Evolutionary conservation across 2,113 vertebrate genomes (phyloP), one percentile per base, ranked within the genome.

Genomic region (Anoura caudifer): DNA sequence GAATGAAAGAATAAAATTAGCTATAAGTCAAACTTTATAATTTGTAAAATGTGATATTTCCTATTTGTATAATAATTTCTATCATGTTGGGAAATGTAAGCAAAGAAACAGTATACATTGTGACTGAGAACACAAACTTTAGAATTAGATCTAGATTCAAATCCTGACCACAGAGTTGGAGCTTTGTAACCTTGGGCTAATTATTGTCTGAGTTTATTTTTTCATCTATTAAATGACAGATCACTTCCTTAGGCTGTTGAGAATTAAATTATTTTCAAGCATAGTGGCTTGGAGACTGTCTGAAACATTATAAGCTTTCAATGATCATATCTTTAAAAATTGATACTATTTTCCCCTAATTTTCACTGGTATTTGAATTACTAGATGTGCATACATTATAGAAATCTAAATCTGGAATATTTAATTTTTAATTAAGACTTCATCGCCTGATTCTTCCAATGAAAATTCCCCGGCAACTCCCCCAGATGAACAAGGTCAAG

Each of bases 401-500:
- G 73, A 93, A 95, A 84, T 67, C 84, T 93, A 95, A 87, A 69
- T 96, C 28, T 97, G 65, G 63, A 87, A 82, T 96, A 45, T 83
- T 91, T 94, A 14, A 2, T 97, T 92, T 87, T 97, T 70, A 95
- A 98, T 98, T 76, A 97, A 99, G 99, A 99, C 99, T 82, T 99
- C 99, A 91, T 99, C 99, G 92, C 99, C 99, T 97, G 99, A 99
- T 99, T 99, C 99, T 98, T 99, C 99, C 94, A 99, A 99, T 98
- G 99, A 99, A 99, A 99, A 99, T 98, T 99, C 99, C 98, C 99
- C 99, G 95, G 99, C 99, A 98, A 99, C 99, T 98, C 99, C 99
- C 52, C 99, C 99, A 95, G 99, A 99, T 94, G 99, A 99, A 80
- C 99, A 99, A 98, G 98, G 98, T 83, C 99, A 99, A 97, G 99